phyloP scores from a whole-genome alignment of 2,113 vertebrate species.

The Ctenodactylus gundi region DNA sequence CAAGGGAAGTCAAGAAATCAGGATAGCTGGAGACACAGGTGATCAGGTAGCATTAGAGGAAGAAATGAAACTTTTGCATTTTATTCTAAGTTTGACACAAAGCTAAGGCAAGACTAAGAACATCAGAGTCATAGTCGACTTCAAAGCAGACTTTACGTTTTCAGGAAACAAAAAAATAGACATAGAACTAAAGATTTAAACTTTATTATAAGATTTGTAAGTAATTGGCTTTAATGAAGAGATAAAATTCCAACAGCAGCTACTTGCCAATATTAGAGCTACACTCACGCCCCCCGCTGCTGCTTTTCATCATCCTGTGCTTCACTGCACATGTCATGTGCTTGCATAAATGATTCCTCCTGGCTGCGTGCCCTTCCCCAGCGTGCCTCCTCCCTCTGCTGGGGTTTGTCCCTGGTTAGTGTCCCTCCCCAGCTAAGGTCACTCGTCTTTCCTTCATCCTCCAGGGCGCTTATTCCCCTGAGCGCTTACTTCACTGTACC shows the following conservation, averaged over 20 bases:
- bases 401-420: not conserved
- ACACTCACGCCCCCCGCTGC: not conserved
- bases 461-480: not conserved
- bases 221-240: constrained; percentile 18
- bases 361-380: not conserved
- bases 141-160: not conserved
- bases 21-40: not conserved
- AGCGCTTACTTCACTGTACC: not conserved
- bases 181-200: not conserved
- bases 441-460: not conserved
- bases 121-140: not conserved
- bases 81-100: not conserved
- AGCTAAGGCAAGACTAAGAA: not conserved
- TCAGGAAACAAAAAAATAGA: not conserved
- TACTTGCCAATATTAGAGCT: not conserved
- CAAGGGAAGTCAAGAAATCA: not conserved
- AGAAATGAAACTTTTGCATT: not conserved
- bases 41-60: not conserved
- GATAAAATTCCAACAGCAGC: not conserved
- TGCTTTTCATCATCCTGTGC: not conserved
- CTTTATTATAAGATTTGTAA: not conserved
- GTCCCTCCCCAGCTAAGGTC: not conserved
- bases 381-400: not conserved
- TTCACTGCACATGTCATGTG: not conserved
- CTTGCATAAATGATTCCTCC: not conserved